Conservation (phyloP, 64 coral and sea anemone species). For the Porites australiensis region DNA sequence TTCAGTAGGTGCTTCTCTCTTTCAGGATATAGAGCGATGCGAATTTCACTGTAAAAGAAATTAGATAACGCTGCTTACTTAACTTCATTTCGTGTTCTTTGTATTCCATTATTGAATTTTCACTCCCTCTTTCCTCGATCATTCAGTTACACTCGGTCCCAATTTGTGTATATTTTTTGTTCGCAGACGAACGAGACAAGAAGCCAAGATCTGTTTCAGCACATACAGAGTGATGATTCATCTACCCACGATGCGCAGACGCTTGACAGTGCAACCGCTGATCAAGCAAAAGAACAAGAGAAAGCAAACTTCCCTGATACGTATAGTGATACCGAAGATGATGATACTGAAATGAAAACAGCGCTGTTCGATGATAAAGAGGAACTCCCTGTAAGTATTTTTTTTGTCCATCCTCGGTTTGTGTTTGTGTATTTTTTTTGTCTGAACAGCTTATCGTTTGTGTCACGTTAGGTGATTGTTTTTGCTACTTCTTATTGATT, state of each 20-base stretch:
- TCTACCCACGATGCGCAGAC: constrained; percentile 83
- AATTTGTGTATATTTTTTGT: background rate
- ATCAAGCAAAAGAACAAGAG: constrained; percentile 88
- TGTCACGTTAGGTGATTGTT: no score
- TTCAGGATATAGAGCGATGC: no score
- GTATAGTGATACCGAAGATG: constrained; percentile 61
- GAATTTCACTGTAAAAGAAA: no score
- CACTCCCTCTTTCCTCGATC: no score
- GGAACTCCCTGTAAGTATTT: constrained; percentile 56
- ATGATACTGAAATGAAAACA: constrained; percentile 59
- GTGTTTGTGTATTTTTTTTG: background rate
- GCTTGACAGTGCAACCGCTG: constrained; percentile 97
- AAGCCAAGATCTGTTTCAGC: constrained; percentile 86
- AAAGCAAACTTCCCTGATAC: constrained; percentile 63
- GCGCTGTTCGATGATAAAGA: constrained; percentile 65
- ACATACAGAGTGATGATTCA: constrained; percentile 68
- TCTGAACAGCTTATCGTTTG: no score
- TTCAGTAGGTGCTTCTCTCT: no score
- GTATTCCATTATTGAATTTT: no score
- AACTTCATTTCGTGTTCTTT: no score
- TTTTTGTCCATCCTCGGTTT: background rate
- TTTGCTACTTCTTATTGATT: no score
- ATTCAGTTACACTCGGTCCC: no score
- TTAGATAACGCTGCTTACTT: no score
- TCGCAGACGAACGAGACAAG: constrained; percentile 53